Evolutionary conservation across 1,140 invertebrate genomes (phyloP).

Genomic region (Saccostrea cuccullata): DNA sequence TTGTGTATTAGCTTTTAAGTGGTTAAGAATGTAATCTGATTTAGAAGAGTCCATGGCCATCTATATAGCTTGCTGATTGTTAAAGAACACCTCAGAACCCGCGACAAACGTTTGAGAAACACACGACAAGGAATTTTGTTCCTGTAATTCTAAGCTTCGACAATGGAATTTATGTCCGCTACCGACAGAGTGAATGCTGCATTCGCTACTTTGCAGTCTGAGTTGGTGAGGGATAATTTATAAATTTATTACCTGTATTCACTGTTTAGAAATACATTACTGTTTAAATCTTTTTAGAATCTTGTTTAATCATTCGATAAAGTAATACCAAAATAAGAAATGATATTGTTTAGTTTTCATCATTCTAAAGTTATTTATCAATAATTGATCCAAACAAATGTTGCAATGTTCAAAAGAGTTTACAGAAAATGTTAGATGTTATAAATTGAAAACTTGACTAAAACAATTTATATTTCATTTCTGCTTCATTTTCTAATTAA

Average conservation of each 20-base stretch:
- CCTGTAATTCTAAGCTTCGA: slow-evolving; percentile 19
- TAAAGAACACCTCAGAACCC: neutral
- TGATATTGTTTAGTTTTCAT: too few species aligned
- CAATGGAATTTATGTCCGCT: slow-evolving; percentile 27
- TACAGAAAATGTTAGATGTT: too few species aligned
- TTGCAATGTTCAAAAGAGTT: too few species aligned
- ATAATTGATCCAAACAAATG: too few species aligned
- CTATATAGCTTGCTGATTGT: neutral
- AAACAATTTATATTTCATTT: too few species aligned
- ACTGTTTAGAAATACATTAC: too few species aligned
- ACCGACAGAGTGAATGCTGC: slow-evolving; percentile 48
- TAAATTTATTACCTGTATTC: neutral
- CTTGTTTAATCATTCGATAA: too few species aligned
- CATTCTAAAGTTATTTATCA: too few species aligned
- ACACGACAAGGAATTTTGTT: slow-evolving; percentile 36
- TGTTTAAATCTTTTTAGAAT: too few species aligned
- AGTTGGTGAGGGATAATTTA: slow-evolving; percentile 38
- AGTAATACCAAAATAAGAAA: too few species aligned
- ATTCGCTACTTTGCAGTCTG: slow-evolving; percentile 28
- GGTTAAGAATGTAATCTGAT: neutral
- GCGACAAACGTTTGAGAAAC: neutral
- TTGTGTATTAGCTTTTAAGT: slow-evolving; percentile 28
- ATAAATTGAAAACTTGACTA: too few species aligned
- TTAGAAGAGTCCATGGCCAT: neutral
- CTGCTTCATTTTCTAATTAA: too few species aligned